phyloP scores from a whole-genome alignment of 2,797 vertebrate genomes.

The Intellagama lesueurii region DNA sequence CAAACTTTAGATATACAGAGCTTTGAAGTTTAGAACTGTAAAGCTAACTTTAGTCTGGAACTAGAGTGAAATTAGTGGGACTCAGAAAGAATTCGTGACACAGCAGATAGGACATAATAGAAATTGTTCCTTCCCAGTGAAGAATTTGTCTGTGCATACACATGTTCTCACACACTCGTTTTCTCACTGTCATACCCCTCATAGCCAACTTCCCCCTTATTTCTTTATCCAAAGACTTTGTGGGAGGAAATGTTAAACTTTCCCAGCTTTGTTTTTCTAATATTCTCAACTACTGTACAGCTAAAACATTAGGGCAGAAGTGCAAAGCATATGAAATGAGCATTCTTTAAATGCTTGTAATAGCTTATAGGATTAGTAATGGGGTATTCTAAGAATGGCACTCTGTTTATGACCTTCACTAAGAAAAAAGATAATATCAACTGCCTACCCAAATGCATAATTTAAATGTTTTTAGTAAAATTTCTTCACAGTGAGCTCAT shows the following conservation, averaged over 20 bases:
- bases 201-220: slow-evolving; percentile 3
- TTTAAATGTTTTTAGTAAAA: slow-evolving; percentile 48
- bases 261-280: slow-evolving; percentile 79
- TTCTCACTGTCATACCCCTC: background rate
- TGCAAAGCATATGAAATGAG: slow-evolving; percentile 72
- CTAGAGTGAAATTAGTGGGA: background rate
- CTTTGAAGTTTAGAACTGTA: background rate
- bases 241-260: slow-evolving; percentile 77
- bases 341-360: slow-evolving; percentile 84
- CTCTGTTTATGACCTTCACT: slow-evolving; percentile 61
- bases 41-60: background rate
- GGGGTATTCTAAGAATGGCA: slow-evolving; percentile 75
- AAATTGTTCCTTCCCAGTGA: slow-evolving; percentile 35
- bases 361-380: slow-evolving; percentile 79
- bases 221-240: slow-evolving; percentile 54
- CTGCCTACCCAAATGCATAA: slow-evolving; percentile 57
- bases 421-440: slow-evolving; percentile 50
- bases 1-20: background rate
- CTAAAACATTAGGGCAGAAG: slow-evolving; percentile 69
- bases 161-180: slow-evolving; percentile 23
- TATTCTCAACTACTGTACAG: slow-evolving; percentile 75
- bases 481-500: slow-evolving; percentile 46
- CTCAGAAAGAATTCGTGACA: background rate
- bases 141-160: slow-evolving; percentile 33
- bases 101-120: background rate